Percentiles rank a stretch among this genome's conserved stretches.
Evolutionary conservation across 2,888 invertebrate species (phyloP).

Genomic region (Zygothrica quintamaculata): DNA sequence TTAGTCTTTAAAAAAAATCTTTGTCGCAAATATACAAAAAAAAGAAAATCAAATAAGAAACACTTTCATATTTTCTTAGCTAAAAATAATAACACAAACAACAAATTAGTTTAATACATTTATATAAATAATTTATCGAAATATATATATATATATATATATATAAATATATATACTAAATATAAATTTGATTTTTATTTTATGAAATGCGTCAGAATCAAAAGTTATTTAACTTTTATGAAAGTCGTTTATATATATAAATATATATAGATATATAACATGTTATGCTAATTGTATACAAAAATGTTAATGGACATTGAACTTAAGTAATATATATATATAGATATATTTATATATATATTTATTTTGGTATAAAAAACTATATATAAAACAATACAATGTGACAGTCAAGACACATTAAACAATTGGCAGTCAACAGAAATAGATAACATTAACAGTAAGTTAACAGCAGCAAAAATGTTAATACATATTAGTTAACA

Average conservation of each 20-base stretch:
- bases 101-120: constrained; percentile 34
- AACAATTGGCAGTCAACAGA: too few relatives aligned
- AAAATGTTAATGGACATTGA: too few relatives aligned
- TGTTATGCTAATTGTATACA: background rate
- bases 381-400: too few relatives aligned
- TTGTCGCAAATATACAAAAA: constrained; percentile 14
- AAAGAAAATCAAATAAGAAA: constrained; percentile 5
- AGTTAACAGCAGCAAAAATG: background rate
- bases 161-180: constrained; percentile 17
- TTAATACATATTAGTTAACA: background rate
- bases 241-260: background rate
- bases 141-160: constrained; percentile 16
- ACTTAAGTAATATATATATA: too few relatives aligned
- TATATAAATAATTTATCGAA: constrained; percentile 42
- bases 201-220: background rate
- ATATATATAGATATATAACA: too few relatives aligned
- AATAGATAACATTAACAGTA: background rate
- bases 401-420: too few relatives aligned
- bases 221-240: background rate
- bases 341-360: too few relatives aligned
- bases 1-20: constrained; percentile 4
- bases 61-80: constrained; percentile 35
- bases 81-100: constrained; percentile 33
- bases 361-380: too few relatives aligned
- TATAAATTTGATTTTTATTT: constrained; percentile 8